phyloP scores from a whole-genome alignment of 2,113 vertebrate species.

The Dromas ardeola region DNA sequence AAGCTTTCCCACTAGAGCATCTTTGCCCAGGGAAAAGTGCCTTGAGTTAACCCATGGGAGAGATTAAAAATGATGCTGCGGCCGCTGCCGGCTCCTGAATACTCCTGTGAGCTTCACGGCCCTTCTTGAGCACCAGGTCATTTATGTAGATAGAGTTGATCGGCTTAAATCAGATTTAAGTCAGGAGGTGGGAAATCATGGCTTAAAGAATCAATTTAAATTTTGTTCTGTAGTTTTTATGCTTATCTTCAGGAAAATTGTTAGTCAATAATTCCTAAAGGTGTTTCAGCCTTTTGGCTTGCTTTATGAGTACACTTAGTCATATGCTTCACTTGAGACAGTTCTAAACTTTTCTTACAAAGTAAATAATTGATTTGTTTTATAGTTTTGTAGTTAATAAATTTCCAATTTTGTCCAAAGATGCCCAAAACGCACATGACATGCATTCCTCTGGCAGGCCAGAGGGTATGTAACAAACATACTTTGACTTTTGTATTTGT shows the following conservation, averaged over 20 bases:
- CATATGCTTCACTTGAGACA: not conserved
- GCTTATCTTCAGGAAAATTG: not conserved
- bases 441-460: not conserved
- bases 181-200: not conserved
- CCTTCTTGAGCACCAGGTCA: not conserved
- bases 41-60: accelerated
- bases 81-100: not conserved
- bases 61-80: not conserved
- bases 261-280: not conserved
- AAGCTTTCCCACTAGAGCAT: not conserved
- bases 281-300: not conserved
- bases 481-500: not conserved
- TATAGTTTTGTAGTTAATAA: not conserved
- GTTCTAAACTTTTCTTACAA: not conserved
- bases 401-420: not conserved
- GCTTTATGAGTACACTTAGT: not conserved
- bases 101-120: not conserved
- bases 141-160: not conserved
- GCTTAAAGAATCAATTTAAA: not conserved
- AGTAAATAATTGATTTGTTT: not conserved
- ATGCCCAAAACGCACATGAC: not conserved
- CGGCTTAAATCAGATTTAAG: not conserved
- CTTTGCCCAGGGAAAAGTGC: not conserved
- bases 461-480: not conserved
- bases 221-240: not conserved